These are phyloP conservation scores for Bubo scandiacus DNA, from an alignment of 2,113 vertebrate species.

Conservation along the genomic window DNA sequence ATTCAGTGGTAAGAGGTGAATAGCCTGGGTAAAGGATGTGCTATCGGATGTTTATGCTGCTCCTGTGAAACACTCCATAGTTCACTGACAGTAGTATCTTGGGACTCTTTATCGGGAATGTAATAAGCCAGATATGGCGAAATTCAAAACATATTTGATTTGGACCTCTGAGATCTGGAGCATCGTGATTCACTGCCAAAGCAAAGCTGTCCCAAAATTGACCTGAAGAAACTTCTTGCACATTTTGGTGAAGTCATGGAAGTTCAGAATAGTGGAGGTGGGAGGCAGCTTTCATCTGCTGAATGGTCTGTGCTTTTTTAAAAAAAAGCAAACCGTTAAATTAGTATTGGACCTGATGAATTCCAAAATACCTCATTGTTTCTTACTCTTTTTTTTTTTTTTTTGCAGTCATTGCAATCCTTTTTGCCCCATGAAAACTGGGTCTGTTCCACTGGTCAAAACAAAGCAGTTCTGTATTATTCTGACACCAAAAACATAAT, in stretches of 20 bases:
- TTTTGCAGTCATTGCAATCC: not conserved
- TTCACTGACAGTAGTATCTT: slow-evolving; percentile 20
- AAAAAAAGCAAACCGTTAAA: not conserved
- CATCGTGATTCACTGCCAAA: not conserved
- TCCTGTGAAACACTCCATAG: not conserved
- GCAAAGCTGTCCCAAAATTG: not conserved
- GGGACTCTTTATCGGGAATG: not conserved
- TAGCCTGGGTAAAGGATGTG: not conserved
- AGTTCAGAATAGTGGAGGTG: not conserved
- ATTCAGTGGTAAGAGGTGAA: not conserved
- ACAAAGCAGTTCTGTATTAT: not conserved
- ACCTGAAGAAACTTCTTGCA: not conserved
- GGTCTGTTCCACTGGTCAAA: not conserved
- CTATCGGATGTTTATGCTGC: not conserved
- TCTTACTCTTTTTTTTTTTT: not conserved
- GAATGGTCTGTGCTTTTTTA: not conserved
- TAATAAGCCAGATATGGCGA: not conserved
- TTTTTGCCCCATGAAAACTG: not conserved
- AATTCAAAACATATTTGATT: slow-evolving; percentile 14
- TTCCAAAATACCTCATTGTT: not conserved
- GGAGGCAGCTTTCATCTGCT: not conserved
- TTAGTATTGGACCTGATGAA: not conserved
- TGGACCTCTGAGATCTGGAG: not conserved
- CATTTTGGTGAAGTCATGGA: not conserved
- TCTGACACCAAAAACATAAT: not conserved